A percentile compares a stretch with the other conserved stretches of the same genome.
phyloP scores from a whole-genome alignment of 1,140 invertebrate genomes.

The Magallana angulata region DNA sequence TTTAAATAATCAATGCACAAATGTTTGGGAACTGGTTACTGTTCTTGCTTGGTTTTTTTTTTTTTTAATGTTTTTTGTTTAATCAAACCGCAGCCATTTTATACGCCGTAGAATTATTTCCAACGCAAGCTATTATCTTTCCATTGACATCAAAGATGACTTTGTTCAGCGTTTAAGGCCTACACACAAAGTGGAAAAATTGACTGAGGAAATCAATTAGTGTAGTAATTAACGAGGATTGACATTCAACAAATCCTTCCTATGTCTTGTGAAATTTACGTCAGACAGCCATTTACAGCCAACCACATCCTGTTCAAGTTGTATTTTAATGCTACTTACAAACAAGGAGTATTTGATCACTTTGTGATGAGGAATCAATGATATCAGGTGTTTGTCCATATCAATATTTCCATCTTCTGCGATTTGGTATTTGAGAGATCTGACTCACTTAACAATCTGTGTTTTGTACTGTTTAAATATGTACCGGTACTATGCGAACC shows the following conservation, averaged over 20 bases:
- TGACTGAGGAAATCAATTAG: constrained; percentile 4
- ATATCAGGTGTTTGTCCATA: neutral
- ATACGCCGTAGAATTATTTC: too few relatives aligned
- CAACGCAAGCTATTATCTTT: too few relatives aligned
- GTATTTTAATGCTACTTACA: neutral
- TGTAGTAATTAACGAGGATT: neutral
- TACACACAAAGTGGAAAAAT: neutral
- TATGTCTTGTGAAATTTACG: neutral
- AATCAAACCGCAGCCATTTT: too few relatives aligned
- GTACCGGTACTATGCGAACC: too few relatives aligned
- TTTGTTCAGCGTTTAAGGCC: neutral
- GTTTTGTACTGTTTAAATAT: too few relatives aligned
- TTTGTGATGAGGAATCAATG: neutral
- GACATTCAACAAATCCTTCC: neutral
- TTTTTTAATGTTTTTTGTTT: too few relatives aligned
- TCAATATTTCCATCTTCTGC: neutral
- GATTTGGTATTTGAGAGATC: neutral
- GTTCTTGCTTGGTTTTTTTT: too few relatives aligned
- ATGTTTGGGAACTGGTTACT: too few relatives aligned
- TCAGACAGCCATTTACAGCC: neutral
- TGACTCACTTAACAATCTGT: too few relatives aligned
- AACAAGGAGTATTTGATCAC: neutral
- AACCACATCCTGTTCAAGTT: too few relatives aligned
- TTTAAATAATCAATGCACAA: too few relatives aligned
- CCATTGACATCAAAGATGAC: neutral